These are phyloP conservation scores for Ammodytes dubius DNA, from an alignment of 2,113 vertebrate genomes.

Conservation along the genomic window DNA sequence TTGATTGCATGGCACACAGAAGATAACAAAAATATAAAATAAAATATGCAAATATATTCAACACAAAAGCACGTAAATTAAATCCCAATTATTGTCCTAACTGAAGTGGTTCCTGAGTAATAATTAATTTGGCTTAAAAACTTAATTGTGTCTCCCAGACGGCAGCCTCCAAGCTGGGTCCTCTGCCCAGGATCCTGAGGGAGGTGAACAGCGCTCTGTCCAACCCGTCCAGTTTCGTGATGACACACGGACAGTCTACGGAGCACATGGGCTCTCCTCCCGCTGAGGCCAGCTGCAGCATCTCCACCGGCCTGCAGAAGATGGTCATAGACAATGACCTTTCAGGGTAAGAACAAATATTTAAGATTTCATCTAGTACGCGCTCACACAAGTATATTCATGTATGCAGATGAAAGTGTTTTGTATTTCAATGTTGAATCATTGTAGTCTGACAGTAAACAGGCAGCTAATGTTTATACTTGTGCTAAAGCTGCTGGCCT, in stretches of 20 bases:
- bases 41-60: slow-evolving; percentile 37
- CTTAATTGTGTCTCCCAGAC: slow-evolving; percentile 76
- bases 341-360: slow-evolving; percentile 85
- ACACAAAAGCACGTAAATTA: slow-evolving; percentile 12
- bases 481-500: slow-evolving; percentile 4
- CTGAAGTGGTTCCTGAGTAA: slow-evolving; percentile 10
- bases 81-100: not conserved
- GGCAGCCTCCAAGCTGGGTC: slow-evolving; percentile 92
- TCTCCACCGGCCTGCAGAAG: slow-evolving; percentile 95
- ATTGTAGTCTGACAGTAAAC: not conserved
- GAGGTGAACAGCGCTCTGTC: slow-evolving; percentile 93
- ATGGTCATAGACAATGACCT: slow-evolving; percentile 98
- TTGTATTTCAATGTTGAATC: too few species aligned
- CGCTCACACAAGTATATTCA: not conserved
- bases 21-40: slow-evolving; percentile 24
- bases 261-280: slow-evolving; percentile 89
- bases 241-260: slow-evolving; percentile 78
- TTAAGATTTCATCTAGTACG: not conserved
- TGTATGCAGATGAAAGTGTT: not conserved
- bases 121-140: slow-evolving; percentile 14
- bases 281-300: slow-evolving; percentile 86
- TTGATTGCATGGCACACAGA: slow-evolving; percentile 12
- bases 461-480: not conserved
- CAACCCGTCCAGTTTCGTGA: slow-evolving; percentile 89
- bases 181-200: slow-evolving; percentile 94